Evolutionary conservation across 2,113 vertebrate genomes (phyloP).

Genomic region (Nerophis lumbriciformis): DNA sequence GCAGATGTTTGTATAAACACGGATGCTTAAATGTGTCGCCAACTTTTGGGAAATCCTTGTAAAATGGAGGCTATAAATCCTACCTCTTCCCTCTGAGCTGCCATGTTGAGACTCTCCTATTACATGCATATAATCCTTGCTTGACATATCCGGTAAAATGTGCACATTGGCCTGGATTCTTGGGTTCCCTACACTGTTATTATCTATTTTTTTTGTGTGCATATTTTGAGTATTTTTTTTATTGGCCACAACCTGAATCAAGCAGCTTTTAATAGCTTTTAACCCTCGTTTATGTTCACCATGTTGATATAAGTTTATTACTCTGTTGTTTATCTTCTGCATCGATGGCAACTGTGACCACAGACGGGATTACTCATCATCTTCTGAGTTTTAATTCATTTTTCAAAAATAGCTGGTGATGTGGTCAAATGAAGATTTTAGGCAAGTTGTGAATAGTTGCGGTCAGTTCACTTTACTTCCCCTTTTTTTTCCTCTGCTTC

Average conservation of each 20-base stretch:
- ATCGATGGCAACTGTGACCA: conserved; percentile 6
- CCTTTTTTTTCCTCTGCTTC: conserved; percentile 46
- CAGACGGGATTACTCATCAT: conserved; percentile 26
- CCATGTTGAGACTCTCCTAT: conserved; percentile 44
- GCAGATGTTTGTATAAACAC: conserved; percentile 37
- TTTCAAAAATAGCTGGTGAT: conserved; percentile 4
- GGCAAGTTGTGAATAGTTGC: conserved; percentile 39
- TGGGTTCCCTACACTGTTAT: conserved; percentile 45
- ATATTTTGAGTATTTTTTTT: conserved; percentile 20
- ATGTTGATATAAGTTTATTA: conserved; percentile 38
- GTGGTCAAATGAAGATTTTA: conserved; percentile 37
- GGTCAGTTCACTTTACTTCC: conserved; percentile 49
- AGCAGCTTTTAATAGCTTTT: conserved; percentile 40
- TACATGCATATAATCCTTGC: conserved; percentile 62
- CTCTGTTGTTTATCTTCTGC: conserved; percentile 20
- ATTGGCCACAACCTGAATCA: conserved; percentile 36
- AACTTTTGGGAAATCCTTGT: conserved; percentile 20
- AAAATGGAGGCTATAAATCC: conserved; percentile 38
- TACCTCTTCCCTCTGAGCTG: conserved; percentile 28
- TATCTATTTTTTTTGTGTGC: conserved; percentile 33
- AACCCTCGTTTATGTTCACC: conserved; percentile 40
- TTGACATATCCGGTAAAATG: conserved; percentile 59
- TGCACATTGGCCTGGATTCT: conserved; percentile 43
- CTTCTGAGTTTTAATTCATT: conserved; percentile 9
- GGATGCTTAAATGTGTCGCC: conserved; percentile 24